phyloP scores from a whole-genome alignment of 2,113 vertebrate species.

The Anarrhichthys ocellatus region DNA sequence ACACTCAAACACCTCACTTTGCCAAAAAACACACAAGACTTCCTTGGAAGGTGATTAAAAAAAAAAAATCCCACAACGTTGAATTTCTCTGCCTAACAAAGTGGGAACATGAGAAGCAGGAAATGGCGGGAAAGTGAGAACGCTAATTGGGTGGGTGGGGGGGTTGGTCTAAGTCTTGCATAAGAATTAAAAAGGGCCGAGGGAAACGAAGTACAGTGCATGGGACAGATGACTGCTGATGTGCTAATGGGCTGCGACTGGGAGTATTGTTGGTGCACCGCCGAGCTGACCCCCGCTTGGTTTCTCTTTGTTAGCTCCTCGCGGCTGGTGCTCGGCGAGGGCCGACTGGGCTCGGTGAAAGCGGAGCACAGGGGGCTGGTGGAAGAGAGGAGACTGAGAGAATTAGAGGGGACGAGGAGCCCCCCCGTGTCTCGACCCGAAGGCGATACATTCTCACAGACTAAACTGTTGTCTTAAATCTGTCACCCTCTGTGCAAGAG shows the following conservation, averaged over 20 bases:
- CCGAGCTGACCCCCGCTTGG: slow-evolving; percentile 48
- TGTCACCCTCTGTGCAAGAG: slow-evolving; percentile 22
- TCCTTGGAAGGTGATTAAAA: slow-evolving; percentile 38
- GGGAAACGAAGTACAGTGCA: slow-evolving; percentile 59
- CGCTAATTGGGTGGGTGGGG: background rate
- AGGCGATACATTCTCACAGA: slow-evolving; percentile 40
- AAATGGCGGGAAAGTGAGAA: slow-evolving; percentile 64
- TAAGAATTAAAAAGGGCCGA: slow-evolving; percentile 35
- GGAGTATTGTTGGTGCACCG: slow-evolving; percentile 61
- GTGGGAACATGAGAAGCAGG: slow-evolving; percentile 43
- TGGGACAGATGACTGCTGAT: slow-evolving; percentile 63
- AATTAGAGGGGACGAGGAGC: slow-evolving; percentile 43
- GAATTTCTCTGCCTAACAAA: slow-evolving; percentile 14
- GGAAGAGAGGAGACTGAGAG: slow-evolving; percentile 27
- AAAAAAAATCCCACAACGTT: slow-evolving; percentile 28
- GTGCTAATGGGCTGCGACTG: slow-evolving; percentile 72
- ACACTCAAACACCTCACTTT: slow-evolving; percentile 22
- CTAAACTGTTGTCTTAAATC: slow-evolving; percentile 56
- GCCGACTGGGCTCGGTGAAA: slow-evolving; percentile 55
- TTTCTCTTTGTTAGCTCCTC: slow-evolving; percentile 67
- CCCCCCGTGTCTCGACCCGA: slow-evolving; percentile 58
- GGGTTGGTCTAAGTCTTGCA: slow-evolving; percentile 27
- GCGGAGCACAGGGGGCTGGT: slow-evolving; percentile 26
- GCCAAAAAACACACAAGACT: slow-evolving; percentile 54
- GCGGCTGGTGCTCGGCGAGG: slow-evolving; percentile 54